Conservation (phyloP, 2,888 invertebrate genomes). For the Sialis fuliginosa region DNA sequence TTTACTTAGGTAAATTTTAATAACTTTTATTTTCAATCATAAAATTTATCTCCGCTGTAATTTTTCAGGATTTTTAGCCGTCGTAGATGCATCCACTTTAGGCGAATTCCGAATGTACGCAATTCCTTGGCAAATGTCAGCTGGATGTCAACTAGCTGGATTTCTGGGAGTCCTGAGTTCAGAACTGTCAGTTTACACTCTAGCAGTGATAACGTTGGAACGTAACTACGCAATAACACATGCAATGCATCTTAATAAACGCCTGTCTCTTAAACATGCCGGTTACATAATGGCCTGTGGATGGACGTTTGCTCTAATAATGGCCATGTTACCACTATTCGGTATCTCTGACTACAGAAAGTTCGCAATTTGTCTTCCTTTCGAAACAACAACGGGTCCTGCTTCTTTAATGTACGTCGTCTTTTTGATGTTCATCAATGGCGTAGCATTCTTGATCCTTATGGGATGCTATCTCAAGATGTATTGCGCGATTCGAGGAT, state of each 20-base stretch:
- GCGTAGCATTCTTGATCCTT: slow-evolving; percentile 81
- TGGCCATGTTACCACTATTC: slow-evolving; percentile 77
- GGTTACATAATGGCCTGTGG: slow-evolving; percentile 82
- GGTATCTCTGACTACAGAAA: slow-evolving; percentile 91
- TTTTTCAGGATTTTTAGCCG: slow-evolving; percentile 66
- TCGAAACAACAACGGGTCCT: slow-evolving; percentile 65
- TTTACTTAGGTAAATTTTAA: slow-evolving; percentile 55
- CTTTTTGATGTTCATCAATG: slow-evolving; percentile 79
- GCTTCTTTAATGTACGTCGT: slow-evolving; percentile 78
- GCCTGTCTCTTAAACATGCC: slow-evolving; percentile 79
- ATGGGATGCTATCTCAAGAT: slow-evolving; percentile 94
- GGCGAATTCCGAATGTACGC: slow-evolving; percentile 94
- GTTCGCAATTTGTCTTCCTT: slow-evolving; percentile 92
- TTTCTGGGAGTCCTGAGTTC: slow-evolving; percentile 88
- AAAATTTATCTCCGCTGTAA: slow-evolving; percentile 1
- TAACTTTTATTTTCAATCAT: neutral
- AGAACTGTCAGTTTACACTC: slow-evolving; percentile 86
- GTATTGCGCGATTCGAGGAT: slow-evolving; percentile 95
- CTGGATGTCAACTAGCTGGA: slow-evolving; percentile 84
- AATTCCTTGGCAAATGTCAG: slow-evolving; percentile 93
- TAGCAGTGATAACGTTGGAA: slow-evolving; percentile 91
- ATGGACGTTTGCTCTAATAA: slow-evolving; percentile 76
- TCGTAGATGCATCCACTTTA: slow-evolving; percentile 88
- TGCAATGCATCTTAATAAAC: slow-evolving; percentile 91
- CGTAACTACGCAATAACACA: slow-evolving; percentile 94